phyloP scores from a whole-genome alignment of 2,888 invertebrate species.

The Macrosiphum euphorbiae region DNA sequence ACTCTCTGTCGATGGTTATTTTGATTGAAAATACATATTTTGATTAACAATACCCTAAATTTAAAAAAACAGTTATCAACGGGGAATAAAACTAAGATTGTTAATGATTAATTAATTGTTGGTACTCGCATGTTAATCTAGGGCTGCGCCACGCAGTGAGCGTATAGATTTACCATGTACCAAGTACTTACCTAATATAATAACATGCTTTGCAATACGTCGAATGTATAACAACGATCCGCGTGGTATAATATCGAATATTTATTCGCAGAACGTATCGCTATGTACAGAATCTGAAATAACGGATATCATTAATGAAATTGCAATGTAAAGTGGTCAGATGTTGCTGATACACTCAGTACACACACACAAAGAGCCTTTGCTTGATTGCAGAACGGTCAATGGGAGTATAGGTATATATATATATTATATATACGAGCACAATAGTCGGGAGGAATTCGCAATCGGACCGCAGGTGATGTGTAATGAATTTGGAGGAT shows the following conservation, averaged over 20 bases:
- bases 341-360: background rate
- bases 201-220: background rate
- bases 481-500: conserved; percentile 28
- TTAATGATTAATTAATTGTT: too few relatives aligned
- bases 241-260: background rate
- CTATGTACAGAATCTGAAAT: background rate
- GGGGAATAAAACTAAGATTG: background rate
- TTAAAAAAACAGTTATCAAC: background rate
- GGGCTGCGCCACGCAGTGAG: background rate
- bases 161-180: background rate
- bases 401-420: background rate
- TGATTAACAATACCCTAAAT: background rate
- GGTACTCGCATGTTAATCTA: background rate
- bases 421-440: background rate
- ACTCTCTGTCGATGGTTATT: background rate
- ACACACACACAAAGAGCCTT: background rate
- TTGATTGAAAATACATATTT: background rate
- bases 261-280: background rate
- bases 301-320: background rate
- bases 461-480: conserved; percentile 23
- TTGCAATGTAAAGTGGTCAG: background rate
- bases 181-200: background rate
- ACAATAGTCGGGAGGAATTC: background rate
- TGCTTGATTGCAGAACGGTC: background rate
- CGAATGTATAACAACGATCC: background rate